Conservation (phyloP, 2,113 vertebrate species). For the Mastomys natalensis region DNA sequence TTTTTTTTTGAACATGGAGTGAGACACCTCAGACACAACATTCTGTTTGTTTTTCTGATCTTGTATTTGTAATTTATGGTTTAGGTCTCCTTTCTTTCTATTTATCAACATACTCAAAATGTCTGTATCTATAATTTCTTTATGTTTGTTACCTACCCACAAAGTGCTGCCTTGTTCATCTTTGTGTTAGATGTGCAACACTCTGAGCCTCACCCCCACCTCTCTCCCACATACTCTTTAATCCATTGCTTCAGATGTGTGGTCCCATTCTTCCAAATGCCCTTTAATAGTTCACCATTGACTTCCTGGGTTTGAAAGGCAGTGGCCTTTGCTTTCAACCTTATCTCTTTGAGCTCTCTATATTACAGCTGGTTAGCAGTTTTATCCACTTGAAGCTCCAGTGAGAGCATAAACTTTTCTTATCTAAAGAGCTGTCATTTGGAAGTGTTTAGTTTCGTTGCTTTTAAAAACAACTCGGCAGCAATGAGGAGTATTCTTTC, state of each 20-base stretch:
- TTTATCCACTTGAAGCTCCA: background rate
- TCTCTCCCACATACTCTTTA: background rate
- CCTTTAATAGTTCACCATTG: slow-evolving; percentile 1
- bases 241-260: background rate
- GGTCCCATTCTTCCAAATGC: background rate
- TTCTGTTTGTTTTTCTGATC: background rate
- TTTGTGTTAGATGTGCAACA: background rate
- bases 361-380: background rate
- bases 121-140: background rate
- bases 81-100: background rate
- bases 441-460: slow-evolving; percentile 1
- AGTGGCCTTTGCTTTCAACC: slow-evolving; percentile 8
- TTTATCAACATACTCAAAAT: background rate
- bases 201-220: too few relatives aligned
- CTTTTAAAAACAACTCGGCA: slow-evolving; percentile 16
- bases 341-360: background rate
- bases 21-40: background rate
- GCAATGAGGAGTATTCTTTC: too few relatives aligned
- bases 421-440: slow-evolving; percentile 21
- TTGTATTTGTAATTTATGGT: background rate
- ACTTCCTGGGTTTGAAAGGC: slow-evolving; percentile 29
- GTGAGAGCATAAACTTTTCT: background rate
- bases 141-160: background rate
- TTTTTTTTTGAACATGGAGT: background rate
- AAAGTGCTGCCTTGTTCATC: background rate